Evolutionary conservation across 2,113 vertebrate species (phyloP).

Genomic region (Oncorhynchus keta): DNA sequence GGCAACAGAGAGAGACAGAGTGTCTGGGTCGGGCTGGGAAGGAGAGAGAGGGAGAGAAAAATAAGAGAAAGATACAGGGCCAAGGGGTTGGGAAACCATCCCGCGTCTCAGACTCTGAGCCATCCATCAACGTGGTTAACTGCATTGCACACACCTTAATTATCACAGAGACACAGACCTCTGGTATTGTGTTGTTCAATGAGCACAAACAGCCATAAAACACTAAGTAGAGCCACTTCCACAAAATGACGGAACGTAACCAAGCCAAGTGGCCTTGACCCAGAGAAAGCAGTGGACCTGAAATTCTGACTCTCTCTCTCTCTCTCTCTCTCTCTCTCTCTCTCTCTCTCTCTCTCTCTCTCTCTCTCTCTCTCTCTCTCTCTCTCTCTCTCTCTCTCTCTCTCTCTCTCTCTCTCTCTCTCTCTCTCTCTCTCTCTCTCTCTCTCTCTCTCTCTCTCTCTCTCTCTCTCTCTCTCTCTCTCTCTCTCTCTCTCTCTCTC

Average conservation of each 20-base stretch:
- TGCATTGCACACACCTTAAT: constrained; percentile 14
- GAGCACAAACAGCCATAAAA: constrained; percentile 46
- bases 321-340: constrained; percentile 5
- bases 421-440: constrained; percentile 6
- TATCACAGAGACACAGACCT: constrained; percentile 27
- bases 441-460: neutral
- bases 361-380: constrained; percentile 12
- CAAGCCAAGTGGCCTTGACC: constrained; percentile 41
- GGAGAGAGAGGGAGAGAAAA: neutral
- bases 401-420: neutral
- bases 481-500: neutral
- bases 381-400: neutral
- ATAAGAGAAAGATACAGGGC: too few species aligned
- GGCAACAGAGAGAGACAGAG: constrained; percentile 24
- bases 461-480: constrained; percentile 5
- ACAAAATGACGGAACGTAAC: constrained; percentile 35
- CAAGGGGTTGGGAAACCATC: too few species aligned
- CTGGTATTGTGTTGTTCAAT: neutral
- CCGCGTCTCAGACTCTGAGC: constrained; percentile 11
- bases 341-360: neutral
- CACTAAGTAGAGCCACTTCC: constrained; percentile 44
- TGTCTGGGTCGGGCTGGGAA: neutral
- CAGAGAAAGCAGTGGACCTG: constrained; percentile 6
- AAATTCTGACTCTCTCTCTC: neutral
- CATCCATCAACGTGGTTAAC: constrained; percentile 20